Conservation (phyloP, 2,888 invertebrate genomes). For the Euclidia mi region DNA sequence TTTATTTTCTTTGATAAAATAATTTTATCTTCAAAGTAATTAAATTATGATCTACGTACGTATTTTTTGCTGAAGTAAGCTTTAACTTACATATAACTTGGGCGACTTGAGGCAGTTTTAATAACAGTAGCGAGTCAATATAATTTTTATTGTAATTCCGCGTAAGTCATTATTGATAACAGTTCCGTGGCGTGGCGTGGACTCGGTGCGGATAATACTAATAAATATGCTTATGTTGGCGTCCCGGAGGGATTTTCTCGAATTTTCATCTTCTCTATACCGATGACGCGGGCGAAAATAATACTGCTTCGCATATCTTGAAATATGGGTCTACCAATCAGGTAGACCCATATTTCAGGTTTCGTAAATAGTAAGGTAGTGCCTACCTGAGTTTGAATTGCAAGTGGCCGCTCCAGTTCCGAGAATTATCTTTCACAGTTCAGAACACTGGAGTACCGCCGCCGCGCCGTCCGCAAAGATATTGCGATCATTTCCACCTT, state of each 20-base stretch:
- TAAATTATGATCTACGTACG: constrained; percentile 36
- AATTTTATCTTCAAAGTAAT: constrained; percentile 30
- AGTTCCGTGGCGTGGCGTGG: constrained; percentile 68
- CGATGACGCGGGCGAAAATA: constrained; percentile 81
- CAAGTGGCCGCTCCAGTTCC: constrained; percentile 52
- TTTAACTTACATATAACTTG: constrained; percentile 33
- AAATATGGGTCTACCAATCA: constrained; percentile 72
- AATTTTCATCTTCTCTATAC: constrained; percentile 81
- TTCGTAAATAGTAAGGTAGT: constrained; percentile 20
- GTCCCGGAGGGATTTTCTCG: constrained; percentile 84
- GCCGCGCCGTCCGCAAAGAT: constrained; percentile 16
- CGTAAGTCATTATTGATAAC: constrained; percentile 81
- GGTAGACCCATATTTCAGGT: no score
- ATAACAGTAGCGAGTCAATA: constrained; percentile 56
- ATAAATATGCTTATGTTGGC: constrained; percentile 85
- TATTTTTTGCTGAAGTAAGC: constrained; percentile 30
- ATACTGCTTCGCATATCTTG: constrained; percentile 69
- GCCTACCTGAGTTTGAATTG: constrained; percentile 54
- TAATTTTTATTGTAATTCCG: constrained; percentile 69
- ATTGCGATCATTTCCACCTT: constrained; percentile 24
- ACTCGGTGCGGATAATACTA: constrained; percentile 78
- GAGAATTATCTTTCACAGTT: constrained; percentile 42
- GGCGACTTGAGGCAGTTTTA: constrained; percentile 34
- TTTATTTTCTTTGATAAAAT: constrained; percentile 34
- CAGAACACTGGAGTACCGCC: constrained; percentile 34